Base-by-base conservation (phyloP, 2,113 vertebrate species). In the Axis porcinus region DNA sequence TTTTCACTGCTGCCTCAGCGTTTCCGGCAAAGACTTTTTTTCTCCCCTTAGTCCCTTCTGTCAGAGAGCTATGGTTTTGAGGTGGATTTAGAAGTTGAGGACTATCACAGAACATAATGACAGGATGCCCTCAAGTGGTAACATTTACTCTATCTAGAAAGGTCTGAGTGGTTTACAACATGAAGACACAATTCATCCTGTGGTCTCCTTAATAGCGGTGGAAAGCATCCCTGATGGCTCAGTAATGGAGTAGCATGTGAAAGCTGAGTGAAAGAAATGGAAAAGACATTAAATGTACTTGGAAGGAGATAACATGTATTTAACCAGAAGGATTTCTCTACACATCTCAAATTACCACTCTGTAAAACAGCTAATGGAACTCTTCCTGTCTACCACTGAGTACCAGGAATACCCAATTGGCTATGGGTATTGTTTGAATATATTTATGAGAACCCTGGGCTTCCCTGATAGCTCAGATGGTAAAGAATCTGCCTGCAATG, bases 101-200 rank as follows among this genome's bases (percentile, higher is more conserved):
- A 97, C 60, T 96, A 1, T 96, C 97, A 94, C 28, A 64, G 98
- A 99, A 98, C 81, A 97, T 98, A 98, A 99, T 98, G 98, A 97
- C 98, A 99, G 98, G 97, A 99, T 99, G 99, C 99, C 99, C 99
- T 99, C 99, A 99, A 99, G 99, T 99, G 99, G 99, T 97, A 98
- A 99, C 97, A 98, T 97, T 97, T 33, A 98, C 98, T 98, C 98
- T 98, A 97, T 97, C 98, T 97, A 97, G 90, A 91, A 98, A 98
- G 58, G 52, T 89, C 82, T 54, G 95, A 96, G 62, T 95, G 17
- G 36, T 81, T 98, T 87, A 70, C 57, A 91, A 52, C 13, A 47
- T 2, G 40, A 52, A 86, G 15, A 14, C 3, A 60, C 23, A 88
- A 14, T 81, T 40, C 89, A 79, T 55, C 36, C 62, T 58, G 23